A percentile compares a stretch with the other conserved stretches of the same genome.
Conservation (phyloP, 1,140 invertebrate genomes). For the Rhagoletis pomonella region DNA sequence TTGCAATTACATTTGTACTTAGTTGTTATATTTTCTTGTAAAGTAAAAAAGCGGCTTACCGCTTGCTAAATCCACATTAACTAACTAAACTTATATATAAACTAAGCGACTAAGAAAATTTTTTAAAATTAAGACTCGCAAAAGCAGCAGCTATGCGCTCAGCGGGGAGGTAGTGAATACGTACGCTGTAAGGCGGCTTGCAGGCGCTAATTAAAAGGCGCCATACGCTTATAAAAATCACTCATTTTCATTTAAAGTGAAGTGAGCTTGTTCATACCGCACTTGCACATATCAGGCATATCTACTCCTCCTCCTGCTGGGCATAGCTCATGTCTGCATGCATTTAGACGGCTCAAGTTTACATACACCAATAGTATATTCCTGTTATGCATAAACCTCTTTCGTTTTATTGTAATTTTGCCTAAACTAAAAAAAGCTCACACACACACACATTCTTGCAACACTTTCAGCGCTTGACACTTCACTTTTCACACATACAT, state of each 20-base stretch:
- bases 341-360: conserved; percentile 31
- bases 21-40: conserved; percentile 16
- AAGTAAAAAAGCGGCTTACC: background rate
- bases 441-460: background rate
- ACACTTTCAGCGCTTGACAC: background rate
- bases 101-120: background rate
- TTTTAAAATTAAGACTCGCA: conserved; percentile 24
- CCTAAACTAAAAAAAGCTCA: conserved; percentile 1
- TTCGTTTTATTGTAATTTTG: conserved; percentile 12
- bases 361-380: background rate
- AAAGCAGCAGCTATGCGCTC: background rate
- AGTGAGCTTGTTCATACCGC: background rate
- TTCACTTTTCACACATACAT: background rate
- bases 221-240: background rate
- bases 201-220: background rate
- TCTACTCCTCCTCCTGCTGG: background rate
- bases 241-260: background rate
- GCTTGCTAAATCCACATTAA: background rate
- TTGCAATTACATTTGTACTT: conserved; percentile 31
- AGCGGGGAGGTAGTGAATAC: background rate
- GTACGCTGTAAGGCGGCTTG: background rate
- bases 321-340: background rate
- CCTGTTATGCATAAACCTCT: conserved; percentile 37
- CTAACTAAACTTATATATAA: conserved; percentile 22
- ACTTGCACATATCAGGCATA: background rate